Conservation (phyloP, 2,888 invertebrate species). For the Loripinus fragilis region DNA sequence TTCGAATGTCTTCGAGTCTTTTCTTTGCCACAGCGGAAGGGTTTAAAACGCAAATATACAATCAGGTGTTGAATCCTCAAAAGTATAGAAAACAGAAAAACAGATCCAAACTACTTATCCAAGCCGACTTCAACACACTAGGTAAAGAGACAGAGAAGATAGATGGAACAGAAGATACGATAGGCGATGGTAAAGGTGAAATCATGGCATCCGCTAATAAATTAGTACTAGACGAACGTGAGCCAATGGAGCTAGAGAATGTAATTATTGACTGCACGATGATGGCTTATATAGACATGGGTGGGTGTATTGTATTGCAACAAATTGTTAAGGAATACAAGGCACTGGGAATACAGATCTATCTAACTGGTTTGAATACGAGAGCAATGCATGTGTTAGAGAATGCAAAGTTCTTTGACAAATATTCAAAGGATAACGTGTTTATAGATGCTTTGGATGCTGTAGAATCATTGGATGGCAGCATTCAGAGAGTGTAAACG, state of each 20-base stretch:
- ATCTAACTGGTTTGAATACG: constrained; percentile 32
- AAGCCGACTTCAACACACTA: background rate
- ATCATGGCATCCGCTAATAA: too few relatives aligned
- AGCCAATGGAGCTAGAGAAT: background rate
- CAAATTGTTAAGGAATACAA: constrained; percentile 60
- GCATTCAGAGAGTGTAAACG: too few relatives aligned
- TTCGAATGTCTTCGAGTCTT: constrained; percentile 46
- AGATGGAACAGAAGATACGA: background rate
- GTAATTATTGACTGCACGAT: constrained; percentile 71
- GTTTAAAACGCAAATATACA: constrained; percentile 50
- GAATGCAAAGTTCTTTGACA: constrained; percentile 43
- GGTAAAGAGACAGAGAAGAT: background rate
- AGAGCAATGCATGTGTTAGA: constrained; percentile 24
- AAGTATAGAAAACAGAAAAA: constrained; percentile 23
- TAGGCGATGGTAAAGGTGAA: background rate
- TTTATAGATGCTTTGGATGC: constrained; percentile 46
- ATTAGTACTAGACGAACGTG: background rate
- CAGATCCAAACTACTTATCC: background rate
- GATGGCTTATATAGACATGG: constrained; percentile 73
- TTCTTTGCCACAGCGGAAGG: constrained; percentile 58
- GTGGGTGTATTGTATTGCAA: constrained; percentile 69
- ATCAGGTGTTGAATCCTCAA: constrained; percentile 36
- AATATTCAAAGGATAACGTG: constrained; percentile 28
- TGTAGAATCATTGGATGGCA: background rate
- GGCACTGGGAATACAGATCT: constrained; percentile 30